Base-by-base conservation (phyloP, 2,797 vertebrate genomes). In the Apogon talboti region DNA sequence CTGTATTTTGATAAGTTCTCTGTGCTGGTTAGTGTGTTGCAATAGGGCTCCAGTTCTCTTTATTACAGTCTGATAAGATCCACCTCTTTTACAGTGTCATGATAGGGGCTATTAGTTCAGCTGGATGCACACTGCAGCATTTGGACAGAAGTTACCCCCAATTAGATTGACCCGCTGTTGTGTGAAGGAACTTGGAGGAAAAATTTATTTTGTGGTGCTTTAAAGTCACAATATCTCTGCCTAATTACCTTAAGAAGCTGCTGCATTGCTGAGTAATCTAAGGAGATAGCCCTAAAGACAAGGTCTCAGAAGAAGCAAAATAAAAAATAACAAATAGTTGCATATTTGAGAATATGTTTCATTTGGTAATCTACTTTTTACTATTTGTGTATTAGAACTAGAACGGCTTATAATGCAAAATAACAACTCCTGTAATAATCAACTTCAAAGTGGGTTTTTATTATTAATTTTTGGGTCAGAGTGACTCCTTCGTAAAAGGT, bases 91-190 rank as follows among this genome's bases (percentile, higher is more conserved):
- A 66, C 68, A 76, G 62, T 66, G 63, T 41, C 6, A 19, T 45
- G 52, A 76, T 52, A 54, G 42, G 56, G 56, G 30, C 73, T 75
- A 75, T 83, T 77, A 71, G 62, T 73, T 70, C 5, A 16, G 40
- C 70, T 70, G 59, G 52, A 52, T 71, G 56, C 70, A 57, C 66
- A 54, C 69, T 28, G 65, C 62, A 61, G 74, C 21, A 0, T 70
- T 79, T 69, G 58, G 56, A 71, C 49, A 50, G 48, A 74, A 56
- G 56, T 60, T 65, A 57, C 43, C 49, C 58, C 58, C 78, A 80
- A 76, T 87, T 78, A 83, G 74, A 38, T 61, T 75, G 64, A 79
- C 69, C 63, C 42, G 35, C 45, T 35, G 58, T 62, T 37, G 46
- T 50, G 63, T 43, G 35, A 15, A 43, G 41, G n/a, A 43, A 59